Evolutionary conservation across 2,113 vertebrate species (phyloP), one percentile per base, ranked within the genome.

Genomic region (Ibidorhyncha struthersii): DNA sequence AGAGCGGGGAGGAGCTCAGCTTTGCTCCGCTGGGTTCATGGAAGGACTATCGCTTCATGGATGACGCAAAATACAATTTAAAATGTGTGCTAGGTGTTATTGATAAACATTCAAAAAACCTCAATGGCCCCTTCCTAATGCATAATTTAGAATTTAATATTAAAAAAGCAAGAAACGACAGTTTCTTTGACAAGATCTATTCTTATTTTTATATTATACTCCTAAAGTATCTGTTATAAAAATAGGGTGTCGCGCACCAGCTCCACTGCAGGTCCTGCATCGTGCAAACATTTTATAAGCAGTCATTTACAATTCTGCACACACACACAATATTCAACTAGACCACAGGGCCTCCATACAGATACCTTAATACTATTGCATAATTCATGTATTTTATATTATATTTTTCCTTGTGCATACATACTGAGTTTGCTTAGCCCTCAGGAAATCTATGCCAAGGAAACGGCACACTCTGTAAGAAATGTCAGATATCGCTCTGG

Each of bases 21-120:
- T 23, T 25, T 11, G 36, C 62, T 71, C 49, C 22, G 47, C 16
- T 3, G 73, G 14, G 10, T 3, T 36, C 5, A 1, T 4, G 34
- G 58, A 12, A 29, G 58, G 45, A 65, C 4, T 3, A 12, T 18
- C 10, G 0, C 63, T 19, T 40, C 34, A 4, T 0, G 10, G 32
- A 25, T 26, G 23, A 41, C 30, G 18, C 30, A 6, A 41, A 56
- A 45, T 12, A 5, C 49, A 22, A 2, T 18, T 9, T 8, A 9
- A 50, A 36, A 27, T 1, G 5, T 4, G 4, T 27, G 30, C 14
- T 10, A 2, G 17, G 25, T 22, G 3, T 30, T 7, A 9, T 1
- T 3, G 45, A 50, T 38, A 43, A 66, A 17, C 45, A 6, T 9
- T 20, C 20, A 6, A 5, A 29, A 17, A 5, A 2, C 15, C 15